phyloP scores from a whole-genome alignment of 2,113 vertebrate species.

The Dipodomys merriami region DNA sequence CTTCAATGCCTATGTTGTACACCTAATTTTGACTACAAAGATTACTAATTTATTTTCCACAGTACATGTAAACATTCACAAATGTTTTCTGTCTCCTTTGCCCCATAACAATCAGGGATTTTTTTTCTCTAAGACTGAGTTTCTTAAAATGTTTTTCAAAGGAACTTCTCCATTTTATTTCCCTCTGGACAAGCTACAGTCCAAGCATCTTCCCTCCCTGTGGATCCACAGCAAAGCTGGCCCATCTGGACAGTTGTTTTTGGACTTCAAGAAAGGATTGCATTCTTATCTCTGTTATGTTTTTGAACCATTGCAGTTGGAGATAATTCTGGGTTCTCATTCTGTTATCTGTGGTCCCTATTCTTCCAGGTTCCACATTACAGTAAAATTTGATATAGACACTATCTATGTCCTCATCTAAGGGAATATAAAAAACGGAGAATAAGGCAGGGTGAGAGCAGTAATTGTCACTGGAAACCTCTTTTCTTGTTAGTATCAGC shows the following conservation, averaged over 20 bases:
- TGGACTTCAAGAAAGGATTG: not conserved
- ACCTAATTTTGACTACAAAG: not conserved
- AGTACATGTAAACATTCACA: not conserved
- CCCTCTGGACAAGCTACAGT: not conserved
- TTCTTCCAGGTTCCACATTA: not conserved
- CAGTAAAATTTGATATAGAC: not conserved
- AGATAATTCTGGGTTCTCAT: not conserved
- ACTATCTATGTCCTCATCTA: constrained; percentile 11
- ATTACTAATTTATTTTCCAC: not conserved
- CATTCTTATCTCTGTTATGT: not conserved
- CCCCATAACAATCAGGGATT: not conserved
- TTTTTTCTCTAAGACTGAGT: not conserved
- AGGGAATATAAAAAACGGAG: constrained; percentile 3
- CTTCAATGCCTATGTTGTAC: not conserved
- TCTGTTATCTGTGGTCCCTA: not conserved
- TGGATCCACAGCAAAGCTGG: not conserved
- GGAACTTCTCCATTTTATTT: not conserved
- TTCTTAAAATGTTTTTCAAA: not conserved
- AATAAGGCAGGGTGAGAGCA: not conserved
- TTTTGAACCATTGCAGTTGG: not conserved
- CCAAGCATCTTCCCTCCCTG: not conserved
- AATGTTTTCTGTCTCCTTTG: not conserved
- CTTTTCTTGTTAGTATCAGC: not conserved
- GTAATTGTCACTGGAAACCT: not conserved
- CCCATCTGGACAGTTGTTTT: not conserved